Evolutionary conservation across 2,888 invertebrate genomes (phyloP).

Genomic region (Patella pellucida): DNA sequence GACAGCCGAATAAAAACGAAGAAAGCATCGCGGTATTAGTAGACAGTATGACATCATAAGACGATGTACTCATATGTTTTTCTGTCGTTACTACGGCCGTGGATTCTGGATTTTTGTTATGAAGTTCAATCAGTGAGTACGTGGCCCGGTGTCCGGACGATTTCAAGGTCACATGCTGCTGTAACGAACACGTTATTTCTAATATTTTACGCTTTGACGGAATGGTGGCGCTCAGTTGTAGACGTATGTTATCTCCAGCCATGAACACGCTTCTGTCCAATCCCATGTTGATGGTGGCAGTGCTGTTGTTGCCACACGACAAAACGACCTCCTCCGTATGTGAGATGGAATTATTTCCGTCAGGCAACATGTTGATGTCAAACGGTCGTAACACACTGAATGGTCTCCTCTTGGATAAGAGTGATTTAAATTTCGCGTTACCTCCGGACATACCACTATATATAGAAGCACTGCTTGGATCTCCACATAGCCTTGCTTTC

Average conservation of each 20-base stretch:
- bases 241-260: slow-evolving; percentile 58
- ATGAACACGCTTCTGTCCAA: slow-evolving; percentile 58
- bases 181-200: slow-evolving; percentile 49
- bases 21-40: slow-evolving; percentile 55
- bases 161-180: slow-evolving; percentile 42
- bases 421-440: slow-evolving; percentile 49
- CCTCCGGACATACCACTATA: slow-evolving; percentile 42
- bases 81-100: slow-evolving; percentile 30
- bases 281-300: slow-evolving; percentile 43
- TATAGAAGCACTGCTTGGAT: slow-evolving; percentile 40
- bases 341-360: slow-evolving; percentile 50
- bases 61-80: slow-evolving; percentile 27
- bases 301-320: slow-evolving; percentile 42
- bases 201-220: slow-evolving; percentile 46
- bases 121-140: slow-evolving; percentile 40
- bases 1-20: slow-evolving; percentile 50
- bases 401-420: slow-evolving; percentile 47
- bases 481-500: slow-evolving; percentile 62
- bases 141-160: slow-evolving; percentile 37
- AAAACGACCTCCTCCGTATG: slow-evolving; percentile 56
- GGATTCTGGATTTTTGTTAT: slow-evolving; percentile 45
- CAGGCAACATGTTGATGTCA: slow-evolving; percentile 54
- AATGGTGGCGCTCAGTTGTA: slow-evolving; percentile 45
- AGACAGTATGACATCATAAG: slow-evolving; percentile 54
- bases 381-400: slow-evolving; percentile 54